phyloP scores from a whole-genome alignment of 2,113 vertebrate genomes.

The Plestiodon gilberti region DNA sequence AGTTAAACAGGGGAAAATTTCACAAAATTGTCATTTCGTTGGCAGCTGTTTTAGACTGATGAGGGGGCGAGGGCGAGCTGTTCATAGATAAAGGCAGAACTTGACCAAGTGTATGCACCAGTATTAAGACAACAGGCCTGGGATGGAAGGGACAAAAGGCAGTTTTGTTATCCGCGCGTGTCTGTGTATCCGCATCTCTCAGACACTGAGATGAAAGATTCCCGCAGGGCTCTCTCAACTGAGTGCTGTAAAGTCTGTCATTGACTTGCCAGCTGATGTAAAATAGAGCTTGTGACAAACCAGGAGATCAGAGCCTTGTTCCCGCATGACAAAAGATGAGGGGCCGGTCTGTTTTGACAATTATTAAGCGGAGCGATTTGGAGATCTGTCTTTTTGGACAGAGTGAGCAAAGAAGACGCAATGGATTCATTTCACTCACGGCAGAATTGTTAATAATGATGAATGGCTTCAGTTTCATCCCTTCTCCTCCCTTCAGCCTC shows the following conservation, averaged over 20 bases:
- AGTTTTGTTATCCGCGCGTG: constrained; percentile 54
- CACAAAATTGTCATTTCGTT: neutral
- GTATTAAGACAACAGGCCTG: constrained; percentile 45
- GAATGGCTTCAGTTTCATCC: constrained; percentile 18
- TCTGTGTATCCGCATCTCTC: constrained; percentile 29
- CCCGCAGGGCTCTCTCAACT: constrained; percentile 45
- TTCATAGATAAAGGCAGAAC: constrained; percentile 46
- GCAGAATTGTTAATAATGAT: constrained; percentile 49
- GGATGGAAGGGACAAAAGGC: constrained; percentile 52
- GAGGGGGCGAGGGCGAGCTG: constrained; percentile 36
- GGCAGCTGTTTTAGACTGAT: neutral
- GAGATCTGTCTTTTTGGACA: constrained; percentile 44
- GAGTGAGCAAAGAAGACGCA: constrained; percentile 26
- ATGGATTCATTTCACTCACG: constrained; percentile 28
- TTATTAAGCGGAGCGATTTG: constrained; percentile 48
- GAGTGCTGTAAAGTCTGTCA: constrained; percentile 33
- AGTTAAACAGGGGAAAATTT: constrained; percentile 31
- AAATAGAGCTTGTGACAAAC: constrained; percentile 36
- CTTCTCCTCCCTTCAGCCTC: constrained; percentile 5
- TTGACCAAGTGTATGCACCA: constrained; percentile 55
- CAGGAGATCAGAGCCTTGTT: constrained; percentile 14
- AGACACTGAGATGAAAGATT: constrained; percentile 53
- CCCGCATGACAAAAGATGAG: constrained; percentile 29
- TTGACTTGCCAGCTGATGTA: constrained; percentile 31
- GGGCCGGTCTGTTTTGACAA: constrained; percentile 45